Percentiles rank a stretch among this genome's conserved stretches.
Conservation (phyloP, 53 echinoderm and acorn worm genomes). For the Crossaster papposus region DNA sequence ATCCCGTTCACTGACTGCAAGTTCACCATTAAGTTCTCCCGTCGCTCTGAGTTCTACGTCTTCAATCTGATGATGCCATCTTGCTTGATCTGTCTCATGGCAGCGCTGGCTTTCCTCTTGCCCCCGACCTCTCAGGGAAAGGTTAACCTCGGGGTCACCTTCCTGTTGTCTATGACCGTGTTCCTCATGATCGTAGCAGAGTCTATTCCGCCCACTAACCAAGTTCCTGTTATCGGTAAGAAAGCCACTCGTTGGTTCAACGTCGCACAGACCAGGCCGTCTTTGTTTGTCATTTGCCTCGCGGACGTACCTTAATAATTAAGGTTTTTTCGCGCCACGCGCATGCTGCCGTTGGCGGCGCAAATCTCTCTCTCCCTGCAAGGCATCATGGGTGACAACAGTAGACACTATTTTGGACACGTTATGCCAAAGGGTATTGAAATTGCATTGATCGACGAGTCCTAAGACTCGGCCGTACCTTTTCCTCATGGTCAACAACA, state of each 20-base stretch:
- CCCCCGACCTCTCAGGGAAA: conserved; percentile 97
- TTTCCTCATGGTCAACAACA: too few species aligned
- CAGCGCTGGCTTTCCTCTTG: conserved; percentile 88
- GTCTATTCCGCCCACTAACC: conserved; percentile 92
- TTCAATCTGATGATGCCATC: conserved; percentile 95
- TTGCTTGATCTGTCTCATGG: conserved; percentile 88
- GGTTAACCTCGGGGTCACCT: conserved; percentile 91
- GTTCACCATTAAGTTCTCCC: conserved; percentile 79
- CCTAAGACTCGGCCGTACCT: too few species aligned
- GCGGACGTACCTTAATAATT: too few species aligned
- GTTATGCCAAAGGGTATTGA: too few species aligned
- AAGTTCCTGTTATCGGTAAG: conserved; percentile 94
- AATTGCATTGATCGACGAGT: too few species aligned
- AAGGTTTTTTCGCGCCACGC: too few species aligned
- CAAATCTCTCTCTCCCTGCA: too few species aligned
- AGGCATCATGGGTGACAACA: too few species aligned
- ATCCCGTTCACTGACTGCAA: conserved; percentile 91
- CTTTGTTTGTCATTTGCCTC: too few species aligned
- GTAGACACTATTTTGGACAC: too few species aligned
- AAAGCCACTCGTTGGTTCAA: too few species aligned
- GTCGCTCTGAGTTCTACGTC: conserved; percentile 83
- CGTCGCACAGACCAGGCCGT: too few species aligned
- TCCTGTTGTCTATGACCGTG: conserved; percentile 96
- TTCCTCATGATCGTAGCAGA: conserved; percentile 98
- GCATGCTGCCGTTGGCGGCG: not conserved